Evolutionary conservation across 2,797 vertebrate species (phyloP).

Genomic region (Mionectes olivaceus): DNA sequence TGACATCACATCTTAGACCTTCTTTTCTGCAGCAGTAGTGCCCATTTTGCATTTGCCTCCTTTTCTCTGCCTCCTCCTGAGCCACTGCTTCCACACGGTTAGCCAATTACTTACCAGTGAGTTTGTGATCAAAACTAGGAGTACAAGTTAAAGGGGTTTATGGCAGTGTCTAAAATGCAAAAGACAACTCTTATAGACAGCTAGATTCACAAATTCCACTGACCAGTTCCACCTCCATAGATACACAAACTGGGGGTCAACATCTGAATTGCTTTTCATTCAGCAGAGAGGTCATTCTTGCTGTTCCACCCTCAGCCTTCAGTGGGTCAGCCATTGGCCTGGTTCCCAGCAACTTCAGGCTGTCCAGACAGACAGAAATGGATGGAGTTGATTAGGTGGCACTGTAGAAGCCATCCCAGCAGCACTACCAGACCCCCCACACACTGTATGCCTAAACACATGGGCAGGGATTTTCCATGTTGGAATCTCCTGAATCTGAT

Average conservation of each 20-base stretch:
- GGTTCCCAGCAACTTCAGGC: neutral
- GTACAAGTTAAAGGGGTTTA: neutral
- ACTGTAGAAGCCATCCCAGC: neutral
- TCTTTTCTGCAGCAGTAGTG: neutral
- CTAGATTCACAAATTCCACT: neutral
- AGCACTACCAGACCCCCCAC: neutral
- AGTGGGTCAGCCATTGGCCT: neutral
- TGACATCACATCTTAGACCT: neutral
- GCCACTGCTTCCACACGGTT: neutral
- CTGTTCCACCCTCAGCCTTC: neutral
- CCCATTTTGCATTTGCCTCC: neutral
- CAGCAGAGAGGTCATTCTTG: neutral
- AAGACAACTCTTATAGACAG: neutral
- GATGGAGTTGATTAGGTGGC: neutral
- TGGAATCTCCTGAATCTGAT: neutral
- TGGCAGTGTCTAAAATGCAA: neutral
- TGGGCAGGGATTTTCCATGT: neutral
- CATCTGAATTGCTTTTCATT: neutral
- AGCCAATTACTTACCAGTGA: neutral
- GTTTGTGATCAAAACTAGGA: neutral
- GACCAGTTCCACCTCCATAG: rapidly evolving
- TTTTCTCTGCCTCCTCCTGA: neutral
- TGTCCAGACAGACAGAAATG: neutral
- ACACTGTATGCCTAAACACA: neutral
- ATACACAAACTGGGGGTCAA: neutral